These are phyloP conservation scores for Hystrix brachyura DNA, from an alignment of 2,113 vertebrate genomes.

Conservation along the genomic window DNA sequence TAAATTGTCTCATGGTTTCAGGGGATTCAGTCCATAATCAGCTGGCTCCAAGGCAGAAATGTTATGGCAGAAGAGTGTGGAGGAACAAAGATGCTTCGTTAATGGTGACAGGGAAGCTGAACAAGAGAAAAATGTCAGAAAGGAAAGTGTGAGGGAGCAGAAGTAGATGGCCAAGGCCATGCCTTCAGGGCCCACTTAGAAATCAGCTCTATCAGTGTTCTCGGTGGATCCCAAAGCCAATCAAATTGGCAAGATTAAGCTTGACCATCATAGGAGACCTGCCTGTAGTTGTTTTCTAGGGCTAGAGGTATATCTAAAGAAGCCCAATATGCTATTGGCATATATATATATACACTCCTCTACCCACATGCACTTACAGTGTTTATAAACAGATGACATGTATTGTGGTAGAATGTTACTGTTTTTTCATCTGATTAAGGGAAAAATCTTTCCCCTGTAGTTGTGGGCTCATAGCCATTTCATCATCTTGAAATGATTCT, in stretches of 20 bases:
- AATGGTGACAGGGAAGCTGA: background rate
- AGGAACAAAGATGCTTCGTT: background rate
- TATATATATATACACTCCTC: background rate
- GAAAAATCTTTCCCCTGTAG: conserved; percentile 37
- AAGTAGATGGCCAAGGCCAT: background rate
- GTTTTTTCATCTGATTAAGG: conserved; percentile 73
- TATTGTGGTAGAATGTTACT: conserved; percentile 71
- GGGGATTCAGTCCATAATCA: background rate
- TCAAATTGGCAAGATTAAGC: background rate
- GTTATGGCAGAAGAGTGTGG: background rate
- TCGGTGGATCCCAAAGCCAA: background rate
- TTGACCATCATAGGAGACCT: background rate
- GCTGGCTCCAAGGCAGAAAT: background rate
- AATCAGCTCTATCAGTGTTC: background rate
- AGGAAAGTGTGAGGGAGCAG: background rate
- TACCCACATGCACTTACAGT: background rate
- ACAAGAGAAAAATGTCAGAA: background rate
- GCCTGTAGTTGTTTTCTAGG: background rate
- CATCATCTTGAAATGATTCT: conserved; percentile 79
- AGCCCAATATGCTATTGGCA: background rate
- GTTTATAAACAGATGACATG: conserved; percentile 68
- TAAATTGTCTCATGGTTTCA: background rate
- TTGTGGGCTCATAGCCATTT: conserved; percentile 62
- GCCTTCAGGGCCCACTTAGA: background rate
- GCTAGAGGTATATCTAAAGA: background rate